These are phyloP conservation scores for Polyodon spathula DNA, from an alignment of 2,113 vertebrate species.

Conservation along the genomic window DNA sequence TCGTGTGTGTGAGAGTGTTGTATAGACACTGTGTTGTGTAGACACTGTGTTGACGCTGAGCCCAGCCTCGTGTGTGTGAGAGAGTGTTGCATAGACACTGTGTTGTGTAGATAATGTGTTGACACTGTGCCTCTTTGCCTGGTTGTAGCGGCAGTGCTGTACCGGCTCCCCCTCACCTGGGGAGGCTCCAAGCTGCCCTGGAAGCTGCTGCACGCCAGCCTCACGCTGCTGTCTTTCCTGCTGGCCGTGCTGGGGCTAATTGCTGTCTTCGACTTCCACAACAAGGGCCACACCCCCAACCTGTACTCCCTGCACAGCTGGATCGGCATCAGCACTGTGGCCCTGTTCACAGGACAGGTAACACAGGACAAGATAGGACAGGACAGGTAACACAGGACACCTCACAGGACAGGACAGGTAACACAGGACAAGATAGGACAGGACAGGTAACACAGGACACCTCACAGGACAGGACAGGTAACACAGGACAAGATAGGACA, in stretches of 20 bases:
- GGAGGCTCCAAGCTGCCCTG: constrained; percentile 69
- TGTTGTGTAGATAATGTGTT: constrained; percentile 12
- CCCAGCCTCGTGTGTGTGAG: too few species aligned
- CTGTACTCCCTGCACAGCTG: constrained; percentile 92
- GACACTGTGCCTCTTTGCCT: constrained; percentile 24
- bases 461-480: too few species aligned
- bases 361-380: too few species aligned
- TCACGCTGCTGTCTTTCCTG: constrained; percentile 56
- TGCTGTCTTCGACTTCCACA: constrained; percentile 74
- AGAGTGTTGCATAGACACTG: too few species aligned
- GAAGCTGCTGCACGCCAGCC: constrained; percentile 65
- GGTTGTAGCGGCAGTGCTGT: constrained; percentile 65
- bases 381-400: too few species aligned
- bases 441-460: too few species aligned
- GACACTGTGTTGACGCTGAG: too few species aligned
- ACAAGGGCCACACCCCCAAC: constrained; percentile 35
- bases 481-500: too few species aligned
- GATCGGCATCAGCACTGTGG: constrained; percentile 66
- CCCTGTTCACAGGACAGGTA: constrained; percentile 80
- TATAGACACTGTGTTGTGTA: too few species aligned
- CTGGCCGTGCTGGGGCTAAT: constrained; percentile 64
- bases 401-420: too few species aligned
- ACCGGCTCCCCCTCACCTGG: constrained; percentile 74
- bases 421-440: too few species aligned
- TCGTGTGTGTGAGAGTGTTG: too few species aligned